These are phyloP conservation scores for Falco punctatus DNA, from an alignment of 2,113 vertebrate species.

Conservation along the genomic window DNA sequence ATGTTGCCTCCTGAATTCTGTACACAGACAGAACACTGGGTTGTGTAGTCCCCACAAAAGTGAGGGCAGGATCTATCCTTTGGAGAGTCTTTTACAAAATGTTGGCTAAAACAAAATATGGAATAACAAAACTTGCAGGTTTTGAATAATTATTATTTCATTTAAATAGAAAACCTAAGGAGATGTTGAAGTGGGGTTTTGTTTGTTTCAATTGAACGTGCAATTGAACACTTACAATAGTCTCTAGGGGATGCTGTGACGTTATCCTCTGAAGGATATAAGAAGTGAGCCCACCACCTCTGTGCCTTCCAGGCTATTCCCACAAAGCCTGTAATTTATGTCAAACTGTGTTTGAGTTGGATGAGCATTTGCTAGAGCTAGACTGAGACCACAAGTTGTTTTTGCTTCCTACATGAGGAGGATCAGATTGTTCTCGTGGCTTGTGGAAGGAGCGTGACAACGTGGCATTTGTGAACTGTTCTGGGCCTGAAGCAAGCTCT, in stretches of 20 bases:
- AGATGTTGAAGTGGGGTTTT: not conserved
- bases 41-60: not conserved
- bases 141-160: not conserved
- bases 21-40: no score
- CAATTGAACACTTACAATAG: not conserved
- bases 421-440: not conserved
- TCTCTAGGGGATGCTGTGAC: not conserved
- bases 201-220: not conserved
- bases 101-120: not conserved
- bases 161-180: not conserved
- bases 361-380: not conserved
- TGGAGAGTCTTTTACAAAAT: not conserved
- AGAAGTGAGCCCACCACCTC: not conserved
- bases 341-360: not conserved
- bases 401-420: not conserved
- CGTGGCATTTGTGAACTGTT: not conserved
- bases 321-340: conserved; percentile 9
- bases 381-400: not conserved
- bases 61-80: not conserved
- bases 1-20: not conserved
- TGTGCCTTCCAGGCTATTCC: not conserved
- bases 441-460: not conserved
- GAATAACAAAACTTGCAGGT: not conserved
- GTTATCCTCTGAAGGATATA: not conserved
- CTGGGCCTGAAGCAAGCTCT: not conserved